Evolutionary conservation across 2,113 vertebrate genomes (phyloP).

Genomic region (Crotalus helleri): DNA sequence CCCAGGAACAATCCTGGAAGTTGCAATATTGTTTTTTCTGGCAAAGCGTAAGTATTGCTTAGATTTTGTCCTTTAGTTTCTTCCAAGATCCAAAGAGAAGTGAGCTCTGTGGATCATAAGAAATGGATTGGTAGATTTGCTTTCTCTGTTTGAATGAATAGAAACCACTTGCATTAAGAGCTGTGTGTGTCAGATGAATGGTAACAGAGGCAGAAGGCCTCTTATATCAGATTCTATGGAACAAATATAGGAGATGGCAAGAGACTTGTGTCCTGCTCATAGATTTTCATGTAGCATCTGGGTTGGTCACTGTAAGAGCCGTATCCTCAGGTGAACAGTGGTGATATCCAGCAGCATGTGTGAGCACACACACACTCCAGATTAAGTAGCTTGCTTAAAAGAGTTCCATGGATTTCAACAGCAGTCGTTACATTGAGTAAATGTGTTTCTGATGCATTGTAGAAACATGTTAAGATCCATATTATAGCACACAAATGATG

Average conservation of each 20-base stretch:
- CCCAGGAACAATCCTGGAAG: constrained; percentile 53
- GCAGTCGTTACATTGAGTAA: neutral
- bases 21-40: constrained; percentile 49
- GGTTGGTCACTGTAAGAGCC: neutral
- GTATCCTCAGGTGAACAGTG: neutral
- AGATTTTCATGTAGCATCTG: neutral
- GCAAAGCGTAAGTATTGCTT: constrained; percentile 45
- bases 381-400: neutral
- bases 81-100: neutral
- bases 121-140: neutral
- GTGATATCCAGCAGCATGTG: neutral
- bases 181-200: neutral
- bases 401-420: neutral
- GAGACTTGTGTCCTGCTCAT: neutral
- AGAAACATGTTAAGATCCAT: neutral
- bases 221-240: neutral
- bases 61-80: constrained; percentile 37
- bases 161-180: neutral
- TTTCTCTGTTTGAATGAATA: neutral
- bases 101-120: neutral
- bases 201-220: neutral
- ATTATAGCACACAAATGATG: neutral
- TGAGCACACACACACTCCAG: neutral
- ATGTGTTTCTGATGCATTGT: neutral
- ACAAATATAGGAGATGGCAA: neutral